Evolutionary conservation across 2,888 invertebrate species (phyloP), one percentile per base, ranked within the genome.

Genomic region (Diadegma fenestrale): DNA sequence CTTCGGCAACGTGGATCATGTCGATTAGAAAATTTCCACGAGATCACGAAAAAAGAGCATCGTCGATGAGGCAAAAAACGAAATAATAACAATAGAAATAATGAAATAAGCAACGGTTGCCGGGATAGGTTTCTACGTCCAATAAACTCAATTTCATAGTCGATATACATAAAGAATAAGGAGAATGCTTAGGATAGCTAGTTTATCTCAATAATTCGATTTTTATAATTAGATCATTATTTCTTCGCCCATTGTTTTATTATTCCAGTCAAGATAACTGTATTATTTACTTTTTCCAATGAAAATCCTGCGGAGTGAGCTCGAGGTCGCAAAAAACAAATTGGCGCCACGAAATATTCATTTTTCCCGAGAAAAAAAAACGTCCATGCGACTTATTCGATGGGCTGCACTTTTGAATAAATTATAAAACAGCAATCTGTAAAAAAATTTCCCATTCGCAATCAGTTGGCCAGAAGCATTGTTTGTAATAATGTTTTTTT

Each of bases 401-500:
- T 26, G 58, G 14, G 58, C 58, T 14, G 58, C 58, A 58, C 22
- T 58, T 37, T 71, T 69, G 71, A 79, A 66, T 43, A 73, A 48
- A 77, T 79, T 72, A 76, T 80, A 80, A 68, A 73, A 82, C 66
- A 86, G 63, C 69, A 69, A 48, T 61, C 30, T 82, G 77, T 82
- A 77, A 43, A 45, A 78, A 77, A 77, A 14, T 58, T 17, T 58
- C 66, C 72, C 30, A 69, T 48, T 75, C 69, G 22, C 80, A 82
- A 82, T 82, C 26, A 73, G 80, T 80, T 83, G 80, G 82, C 80
- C 80, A 77, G 51, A 68, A 80, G 73, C 66, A 85, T 80, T 85
- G 64, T 64, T 80, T 73, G 22, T 64, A 63, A 61, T 85, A 76
- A 82, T 51, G 73, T 77, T 68, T 82, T 85, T 82, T 85, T 82